These are phyloP conservation scores for Zaprionus capensis DNA, from an alignment of 1,140 invertebrate species.

Conservation along the genomic window DNA sequence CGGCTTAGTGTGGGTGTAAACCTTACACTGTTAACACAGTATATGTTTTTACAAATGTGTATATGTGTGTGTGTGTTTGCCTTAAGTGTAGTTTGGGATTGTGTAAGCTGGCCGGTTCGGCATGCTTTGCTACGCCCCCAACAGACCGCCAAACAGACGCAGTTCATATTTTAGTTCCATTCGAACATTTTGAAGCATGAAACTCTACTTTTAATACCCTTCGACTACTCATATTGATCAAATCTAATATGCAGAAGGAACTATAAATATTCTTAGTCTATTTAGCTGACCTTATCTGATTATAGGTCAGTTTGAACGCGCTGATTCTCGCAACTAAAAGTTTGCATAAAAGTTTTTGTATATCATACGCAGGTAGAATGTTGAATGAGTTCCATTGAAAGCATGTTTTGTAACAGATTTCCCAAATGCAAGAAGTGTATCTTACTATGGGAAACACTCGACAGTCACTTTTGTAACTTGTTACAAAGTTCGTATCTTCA, in stretches of 20 bases:
- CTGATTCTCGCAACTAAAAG: background rate
- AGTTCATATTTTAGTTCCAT: background rate
- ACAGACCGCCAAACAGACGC: background rate
- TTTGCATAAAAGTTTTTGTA: background rate
- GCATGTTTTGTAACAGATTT: no score
- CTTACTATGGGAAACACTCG: no score
- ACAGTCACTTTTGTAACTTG: no score
- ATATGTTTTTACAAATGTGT: background rate
- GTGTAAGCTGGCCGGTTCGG: background rate
- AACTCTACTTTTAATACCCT: no score
- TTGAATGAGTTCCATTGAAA: no score
- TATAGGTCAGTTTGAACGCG: background rate
- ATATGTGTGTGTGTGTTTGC: slow-evolving; percentile 16
- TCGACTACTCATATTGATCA: no score
- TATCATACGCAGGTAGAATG: background rate
- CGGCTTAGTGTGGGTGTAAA: slow-evolving; percentile 2
- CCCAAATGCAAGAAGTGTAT: no score
- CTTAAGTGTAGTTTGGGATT: background rate
- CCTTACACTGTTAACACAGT: no score
- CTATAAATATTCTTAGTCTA: no score
- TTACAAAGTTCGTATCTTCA: no score
- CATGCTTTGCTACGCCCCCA: background rate
- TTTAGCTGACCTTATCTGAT: background rate
- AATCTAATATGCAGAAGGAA: no score
- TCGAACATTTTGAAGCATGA: no score